A percentile compares a stretch with the other conserved stretches of the same genome.
Conservation (phyloP, 2,113 vertebrate genomes). For the Myrmecophaga tridactyla region DNA sequence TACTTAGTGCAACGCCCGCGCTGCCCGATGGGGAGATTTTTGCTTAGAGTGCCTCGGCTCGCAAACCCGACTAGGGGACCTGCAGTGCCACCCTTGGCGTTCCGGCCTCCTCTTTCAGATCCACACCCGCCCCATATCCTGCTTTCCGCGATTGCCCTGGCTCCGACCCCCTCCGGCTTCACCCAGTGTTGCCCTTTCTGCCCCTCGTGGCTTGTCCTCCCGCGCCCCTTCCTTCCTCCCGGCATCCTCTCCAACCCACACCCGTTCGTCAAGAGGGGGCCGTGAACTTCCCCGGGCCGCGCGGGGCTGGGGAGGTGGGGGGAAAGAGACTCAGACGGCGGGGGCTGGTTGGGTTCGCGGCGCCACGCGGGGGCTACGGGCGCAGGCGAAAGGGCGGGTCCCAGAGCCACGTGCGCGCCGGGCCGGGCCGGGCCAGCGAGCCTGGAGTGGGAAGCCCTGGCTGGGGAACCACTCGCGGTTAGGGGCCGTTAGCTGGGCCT, state of each 20-base stretch:
- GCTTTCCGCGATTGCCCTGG: neutral
- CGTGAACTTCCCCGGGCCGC: constrained; percentile 39
- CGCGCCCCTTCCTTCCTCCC: neutral
- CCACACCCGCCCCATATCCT: neutral
- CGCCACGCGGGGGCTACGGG: neutral
- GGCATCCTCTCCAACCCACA: neutral
- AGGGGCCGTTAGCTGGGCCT: neutral
- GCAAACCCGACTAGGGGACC: neutral
- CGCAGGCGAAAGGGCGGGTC: neutral
- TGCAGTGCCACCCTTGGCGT: neutral
- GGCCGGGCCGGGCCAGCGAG: too few relatives aligned
- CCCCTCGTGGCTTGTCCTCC: neutral
- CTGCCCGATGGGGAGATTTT: constrained; percentile 54
- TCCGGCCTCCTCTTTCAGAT: neutral
- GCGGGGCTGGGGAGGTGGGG: neutral
- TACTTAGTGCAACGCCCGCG: neutral
- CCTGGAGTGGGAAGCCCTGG: neutral
- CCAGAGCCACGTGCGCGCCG: neutral
- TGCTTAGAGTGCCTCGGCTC: neutral
- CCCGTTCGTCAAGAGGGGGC: constrained; percentile 27
- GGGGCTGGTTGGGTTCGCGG: neutral
- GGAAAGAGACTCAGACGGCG: too few relatives aligned
- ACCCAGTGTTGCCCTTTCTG: neutral
- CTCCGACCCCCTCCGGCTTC: constrained; percentile 13
- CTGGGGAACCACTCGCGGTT: neutral